Evolutionary conservation across 2,888 invertebrate species (phyloP).

Genomic region (Nemoura dubitans): DNA sequence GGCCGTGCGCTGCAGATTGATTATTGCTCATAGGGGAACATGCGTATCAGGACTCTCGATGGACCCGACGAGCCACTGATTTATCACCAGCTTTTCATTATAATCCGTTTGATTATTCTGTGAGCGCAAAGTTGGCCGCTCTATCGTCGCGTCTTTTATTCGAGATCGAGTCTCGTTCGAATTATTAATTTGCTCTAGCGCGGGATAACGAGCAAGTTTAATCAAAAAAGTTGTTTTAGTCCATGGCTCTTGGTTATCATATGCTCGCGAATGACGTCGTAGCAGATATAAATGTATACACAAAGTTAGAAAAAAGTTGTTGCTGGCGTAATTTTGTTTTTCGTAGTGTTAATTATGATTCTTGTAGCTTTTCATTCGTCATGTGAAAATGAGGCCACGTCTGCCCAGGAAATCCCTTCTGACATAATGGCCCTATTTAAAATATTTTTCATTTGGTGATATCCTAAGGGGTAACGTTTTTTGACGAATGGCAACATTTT

Average conservation of each 20-base stretch:
- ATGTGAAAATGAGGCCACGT: not conserved
- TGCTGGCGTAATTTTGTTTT: not conserved
- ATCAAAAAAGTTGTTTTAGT: not conserved
- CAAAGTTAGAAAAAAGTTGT: not conserved
- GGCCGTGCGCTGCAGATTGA: not conserved
- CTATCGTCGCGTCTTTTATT: not conserved
- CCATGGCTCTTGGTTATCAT: not conserved
- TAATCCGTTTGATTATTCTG: constrained; percentile 7
- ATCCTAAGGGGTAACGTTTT: not conserved
- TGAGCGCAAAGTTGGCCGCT: not conserved
- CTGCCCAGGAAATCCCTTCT: not conserved
- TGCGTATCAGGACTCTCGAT: not conserved
- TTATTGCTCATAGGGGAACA: not conserved
- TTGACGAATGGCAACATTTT: not conserved
- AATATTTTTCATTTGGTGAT: not conserved
- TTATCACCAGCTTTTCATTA: not conserved
- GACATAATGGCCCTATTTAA: not conserved
- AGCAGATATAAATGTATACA: not conserved
- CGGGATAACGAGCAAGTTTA: not conserved
- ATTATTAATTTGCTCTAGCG: not conserved
- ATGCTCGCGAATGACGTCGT: not conserved
- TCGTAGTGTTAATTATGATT: not conserved
- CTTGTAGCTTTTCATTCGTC: not conserved
- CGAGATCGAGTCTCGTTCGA: not conserved
- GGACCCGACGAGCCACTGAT: not conserved